Conservation (phyloP, 2,113 vertebrate genomes). For the Bucco capensis region DNA sequence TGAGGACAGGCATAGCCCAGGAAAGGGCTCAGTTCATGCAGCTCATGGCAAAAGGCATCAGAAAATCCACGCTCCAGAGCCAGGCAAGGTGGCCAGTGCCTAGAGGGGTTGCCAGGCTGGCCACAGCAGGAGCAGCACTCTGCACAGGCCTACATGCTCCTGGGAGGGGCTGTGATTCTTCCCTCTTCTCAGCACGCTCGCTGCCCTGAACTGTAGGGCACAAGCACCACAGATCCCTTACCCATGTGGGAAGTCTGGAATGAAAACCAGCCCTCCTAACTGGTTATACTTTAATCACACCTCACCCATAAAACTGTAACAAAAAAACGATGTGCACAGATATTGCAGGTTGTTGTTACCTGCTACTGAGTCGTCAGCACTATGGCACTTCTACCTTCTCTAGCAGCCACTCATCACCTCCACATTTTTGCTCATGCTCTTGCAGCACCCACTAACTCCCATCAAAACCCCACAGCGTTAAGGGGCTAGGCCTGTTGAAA, state of each 20-base stretch:
- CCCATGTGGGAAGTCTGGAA: background rate
- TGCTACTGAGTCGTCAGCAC: background rate
- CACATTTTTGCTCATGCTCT: background rate
- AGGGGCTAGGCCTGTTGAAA: background rate
- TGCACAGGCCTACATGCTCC: rapidly evolving
- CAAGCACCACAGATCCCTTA: background rate
- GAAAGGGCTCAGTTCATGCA: background rate
- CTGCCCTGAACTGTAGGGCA: rapidly evolving
- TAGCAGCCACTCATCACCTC: background rate
- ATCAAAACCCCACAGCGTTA: background rate
- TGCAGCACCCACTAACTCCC: background rate
- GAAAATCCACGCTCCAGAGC: rapidly evolving
- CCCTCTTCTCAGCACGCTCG: background rate
- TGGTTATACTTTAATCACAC: background rate
- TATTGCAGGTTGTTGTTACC: background rate
- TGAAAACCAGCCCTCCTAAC: background rate
- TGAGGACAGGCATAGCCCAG: background rate
- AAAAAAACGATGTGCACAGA: background rate
- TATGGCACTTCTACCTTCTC: rapidly evolving
- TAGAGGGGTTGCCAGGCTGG: background rate
- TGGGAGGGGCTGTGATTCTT: too few relatives aligned
- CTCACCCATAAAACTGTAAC: background rate
- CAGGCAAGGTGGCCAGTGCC: background rate
- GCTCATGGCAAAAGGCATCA: rapidly evolving
- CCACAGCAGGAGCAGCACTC: background rate